These are phyloP conservation scores for Mamestra brassicae DNA, from an alignment of 2,888 invertebrate species.

Conservation along the genomic window DNA sequence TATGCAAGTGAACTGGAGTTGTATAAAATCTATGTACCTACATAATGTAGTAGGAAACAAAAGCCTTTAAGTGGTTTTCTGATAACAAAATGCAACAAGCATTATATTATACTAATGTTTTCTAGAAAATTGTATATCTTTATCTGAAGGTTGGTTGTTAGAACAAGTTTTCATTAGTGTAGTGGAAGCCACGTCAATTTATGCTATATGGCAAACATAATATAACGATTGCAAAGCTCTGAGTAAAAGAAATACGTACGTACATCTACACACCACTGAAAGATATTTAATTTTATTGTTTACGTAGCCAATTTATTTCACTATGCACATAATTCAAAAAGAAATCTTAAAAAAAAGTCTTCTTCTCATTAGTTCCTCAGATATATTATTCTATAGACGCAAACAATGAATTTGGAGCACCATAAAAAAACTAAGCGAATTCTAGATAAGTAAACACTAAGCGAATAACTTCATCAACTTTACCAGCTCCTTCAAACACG, in stretches of 20 bases:
- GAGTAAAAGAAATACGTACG: background rate
- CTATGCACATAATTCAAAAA: background rate
- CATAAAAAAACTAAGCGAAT: background rate
- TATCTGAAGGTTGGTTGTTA: background rate
- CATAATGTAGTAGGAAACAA: background rate
- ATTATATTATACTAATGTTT: background rate
- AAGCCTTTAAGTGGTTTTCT: slow-evolving; percentile 2
- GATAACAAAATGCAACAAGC: background rate
- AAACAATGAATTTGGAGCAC: background rate
- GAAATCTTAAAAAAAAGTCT: background rate
- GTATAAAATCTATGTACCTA: background rate
- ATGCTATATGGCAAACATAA: background rate
- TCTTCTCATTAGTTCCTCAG: background rate
- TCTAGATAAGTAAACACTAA: background rate
- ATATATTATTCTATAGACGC: background rate
- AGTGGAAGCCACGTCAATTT: background rate
- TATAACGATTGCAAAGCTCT: background rate
- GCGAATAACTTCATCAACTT: background rate
- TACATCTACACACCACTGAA: background rate
- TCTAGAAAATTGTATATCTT: background rate
- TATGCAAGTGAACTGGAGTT: slow-evolving; percentile 43
- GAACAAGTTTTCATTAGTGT: background rate
- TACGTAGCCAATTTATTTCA: background rate
- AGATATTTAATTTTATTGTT: background rate
- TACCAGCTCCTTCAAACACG: background rate